Conservation (phyloP, 30 jellyfish, hydroid and myxozoan species). For the Clytia hemisphaerica region DNA sequence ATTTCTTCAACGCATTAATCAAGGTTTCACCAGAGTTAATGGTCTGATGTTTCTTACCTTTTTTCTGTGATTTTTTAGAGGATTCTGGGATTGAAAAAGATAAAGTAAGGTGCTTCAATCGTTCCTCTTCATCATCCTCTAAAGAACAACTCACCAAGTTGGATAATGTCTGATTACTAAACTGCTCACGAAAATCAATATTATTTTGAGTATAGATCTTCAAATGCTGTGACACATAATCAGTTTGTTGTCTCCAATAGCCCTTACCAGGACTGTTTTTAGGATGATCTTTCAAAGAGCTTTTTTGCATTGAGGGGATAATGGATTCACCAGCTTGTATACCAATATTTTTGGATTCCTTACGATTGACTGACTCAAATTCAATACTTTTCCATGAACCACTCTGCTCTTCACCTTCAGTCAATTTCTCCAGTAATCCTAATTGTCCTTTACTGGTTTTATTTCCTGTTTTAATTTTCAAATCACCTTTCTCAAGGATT, state of each 20-base stretch:
- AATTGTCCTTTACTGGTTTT: not conserved
- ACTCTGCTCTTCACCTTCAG: constrained; percentile 13
- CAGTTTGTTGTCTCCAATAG: constrained; percentile 90
- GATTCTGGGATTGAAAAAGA: too few species aligned
- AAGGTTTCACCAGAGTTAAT: constrained; percentile 55
- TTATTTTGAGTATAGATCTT: constrained; percentile 77
- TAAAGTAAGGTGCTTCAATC: too few species aligned
- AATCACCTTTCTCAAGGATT: constrained; percentile 14
- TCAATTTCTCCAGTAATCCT: not conserved
- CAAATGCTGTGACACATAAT: constrained; percentile 74
- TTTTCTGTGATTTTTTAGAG: too few species aligned
- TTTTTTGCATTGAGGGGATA: not conserved
- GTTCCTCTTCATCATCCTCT: not conserved
- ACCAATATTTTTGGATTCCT: not conserved
- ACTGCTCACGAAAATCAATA: constrained; percentile 69
- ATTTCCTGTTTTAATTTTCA: not conserved
- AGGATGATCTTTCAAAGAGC: not conserved
- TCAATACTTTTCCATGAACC: constrained; percentile 28
- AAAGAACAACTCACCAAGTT: not conserved
- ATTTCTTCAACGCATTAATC: constrained; percentile 51
- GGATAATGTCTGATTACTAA: constrained; percentile 30
- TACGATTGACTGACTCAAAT: not conserved
- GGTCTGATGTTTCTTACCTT: constrained; percentile 45
- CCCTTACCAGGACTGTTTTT: constrained; percentile 99
- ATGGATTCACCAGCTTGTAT: constrained; percentile 36